These are phyloP conservation scores for Sphenopsis melanotis DNA, from an alignment of 2,797 vertebrate genomes.

Conservation along the genomic window DNA sequence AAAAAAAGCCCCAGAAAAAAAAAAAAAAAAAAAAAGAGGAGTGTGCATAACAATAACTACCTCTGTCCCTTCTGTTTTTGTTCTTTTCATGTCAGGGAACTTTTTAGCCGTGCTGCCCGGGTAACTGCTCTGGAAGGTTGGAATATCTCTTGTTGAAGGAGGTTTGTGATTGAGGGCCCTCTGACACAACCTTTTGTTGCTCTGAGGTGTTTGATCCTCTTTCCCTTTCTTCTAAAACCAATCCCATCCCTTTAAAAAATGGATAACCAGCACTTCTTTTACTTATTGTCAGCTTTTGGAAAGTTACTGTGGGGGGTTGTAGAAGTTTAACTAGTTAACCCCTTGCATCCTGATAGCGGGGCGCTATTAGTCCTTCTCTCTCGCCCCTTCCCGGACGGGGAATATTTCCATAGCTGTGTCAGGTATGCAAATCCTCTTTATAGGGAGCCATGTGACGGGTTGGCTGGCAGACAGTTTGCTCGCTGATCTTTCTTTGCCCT, in stretches of 20 bases:
- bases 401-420: slow-evolving; percentile 56
- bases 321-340: slow-evolving; percentile 83
- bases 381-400: neutral
- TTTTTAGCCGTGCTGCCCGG: slow-evolving; percentile 89
- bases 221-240: slow-evolving; percentile 88
- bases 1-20: slow-evolving; percentile 50
- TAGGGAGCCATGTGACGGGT: slow-evolving; percentile 46
- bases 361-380: neutral
- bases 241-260: slow-evolving; percentile 84
- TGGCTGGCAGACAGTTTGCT: slow-evolving; percentile 41
- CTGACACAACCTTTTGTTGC: slow-evolving; percentile 97
- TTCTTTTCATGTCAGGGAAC: slow-evolving; percentile 87
- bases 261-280: slow-evolving; percentile 83
- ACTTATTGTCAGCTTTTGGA: slow-evolving; percentile 81
- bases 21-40: slow-evolving; percentile 56
- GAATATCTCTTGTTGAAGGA: slow-evolving; percentile 85
- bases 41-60: slow-evolving; percentile 97
- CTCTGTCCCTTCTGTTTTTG: slow-evolving; percentile 92
- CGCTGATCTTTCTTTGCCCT: neutral
- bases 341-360: slow-evolving; percentile 56
- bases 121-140: slow-evolving; percentile 92
- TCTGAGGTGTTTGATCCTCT: slow-evolving; percentile 97
- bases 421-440: slow-evolving; percentile 70
- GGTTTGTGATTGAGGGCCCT: slow-evolving; percentile 93
- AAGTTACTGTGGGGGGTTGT: slow-evolving; percentile 76